A percentile compares a stretch with the other conserved stretches of the same genome.
Evolutionary conservation across 30 jellyfish, hydroid and myxozoan species (phyloP).

Genomic region (Nemopilema nomurai): DNA sequence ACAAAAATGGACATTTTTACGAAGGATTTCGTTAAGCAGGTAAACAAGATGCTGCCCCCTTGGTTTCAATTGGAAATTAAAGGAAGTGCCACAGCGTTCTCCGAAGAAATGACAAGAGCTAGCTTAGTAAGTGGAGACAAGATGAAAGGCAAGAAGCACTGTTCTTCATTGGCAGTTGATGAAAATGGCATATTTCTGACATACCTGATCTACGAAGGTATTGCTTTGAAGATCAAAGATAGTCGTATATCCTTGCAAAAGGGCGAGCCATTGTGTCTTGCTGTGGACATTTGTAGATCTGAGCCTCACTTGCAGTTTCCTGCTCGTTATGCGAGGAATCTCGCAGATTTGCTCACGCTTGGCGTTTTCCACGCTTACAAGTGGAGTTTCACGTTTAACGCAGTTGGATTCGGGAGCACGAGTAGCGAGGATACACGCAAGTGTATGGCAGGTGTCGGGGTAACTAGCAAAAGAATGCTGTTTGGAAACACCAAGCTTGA

Average conservation of each 20-base stretch:
- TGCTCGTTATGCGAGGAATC: constrained; percentile 28
- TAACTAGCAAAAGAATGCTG: constrained; percentile 26
- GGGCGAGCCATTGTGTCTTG: constrained; percentile 59
- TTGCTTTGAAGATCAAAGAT: constrained; percentile 26
- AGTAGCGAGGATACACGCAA: constrained; percentile 31
- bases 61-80: constrained; percentile 68
- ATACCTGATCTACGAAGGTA: constrained; percentile 52
- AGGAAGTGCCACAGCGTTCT: constrained; percentile 34
- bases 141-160: constrained; percentile 28
- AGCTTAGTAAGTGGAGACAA: constrained; percentile 51
- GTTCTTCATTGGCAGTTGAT: constrained; percentile 75
- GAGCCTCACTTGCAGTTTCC: constrained; percentile 85
- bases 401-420: constrained; percentile 70
- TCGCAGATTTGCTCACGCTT: constrained; percentile 59
- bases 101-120: constrained; percentile 68
- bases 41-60: constrained; percentile 71
- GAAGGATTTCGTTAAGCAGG: constrained; percentile 50
- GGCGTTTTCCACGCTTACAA: constrained; percentile 67
- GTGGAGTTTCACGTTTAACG: constrained; percentile 57
- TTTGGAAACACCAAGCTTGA: constrained; percentile 64
- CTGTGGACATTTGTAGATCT: constrained; percentile 69
- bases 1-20: constrained; percentile 61
- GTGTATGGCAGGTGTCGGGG: constrained; percentile 24
- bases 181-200: constrained; percentile 51
- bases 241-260: constrained; percentile 22